Conservation (phyloP, 2,113 vertebrate genomes). For the Cryptomyrus ogoouensis region DNA sequence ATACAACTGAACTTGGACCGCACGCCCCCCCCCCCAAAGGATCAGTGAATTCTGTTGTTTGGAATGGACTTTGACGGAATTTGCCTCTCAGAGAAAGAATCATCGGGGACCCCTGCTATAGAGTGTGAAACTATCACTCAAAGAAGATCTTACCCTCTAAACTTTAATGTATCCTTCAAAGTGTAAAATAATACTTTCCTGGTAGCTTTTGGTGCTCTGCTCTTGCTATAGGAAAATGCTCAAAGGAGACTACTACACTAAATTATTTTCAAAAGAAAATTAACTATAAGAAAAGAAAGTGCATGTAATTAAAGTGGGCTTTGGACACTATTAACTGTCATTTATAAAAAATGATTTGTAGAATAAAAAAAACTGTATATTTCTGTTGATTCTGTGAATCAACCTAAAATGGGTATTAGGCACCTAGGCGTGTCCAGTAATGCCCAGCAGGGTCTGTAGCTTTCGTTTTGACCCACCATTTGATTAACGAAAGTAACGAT, state of each 20-base stretch:
- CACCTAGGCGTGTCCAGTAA: not conserved
- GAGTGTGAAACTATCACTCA: not conserved
- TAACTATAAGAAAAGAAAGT: not conserved
- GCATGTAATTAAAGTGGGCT: not conserved
- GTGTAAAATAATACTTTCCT: not conserved
- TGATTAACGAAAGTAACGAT: not conserved
- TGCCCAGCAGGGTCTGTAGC: not conserved
- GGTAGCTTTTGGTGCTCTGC: too few relatives aligned
- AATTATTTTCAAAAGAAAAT: not conserved
- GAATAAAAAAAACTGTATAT: not conserved
- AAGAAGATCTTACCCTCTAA: not conserved
- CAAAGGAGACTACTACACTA: not conserved
- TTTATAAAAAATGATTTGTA: not conserved
- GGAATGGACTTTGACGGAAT: not conserved
- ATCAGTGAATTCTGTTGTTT: not conserved
- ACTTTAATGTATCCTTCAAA: not conserved
- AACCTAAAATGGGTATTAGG: not conserved
- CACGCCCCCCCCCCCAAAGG: too few relatives aligned
- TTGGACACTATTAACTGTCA: not conserved
- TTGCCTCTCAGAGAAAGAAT: not conserved
- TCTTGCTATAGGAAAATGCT: too few relatives aligned
- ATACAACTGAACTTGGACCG: not conserved
- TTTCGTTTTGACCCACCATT: not conserved
- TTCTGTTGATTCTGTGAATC: not conserved
- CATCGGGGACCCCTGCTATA: not conserved